A percentile compares a stretch with the other conserved stretches of the same genome.
Evolutionary conservation across 2,113 vertebrate genomes (phyloP).

Genomic region (Asarcornis scutulata): DNA sequence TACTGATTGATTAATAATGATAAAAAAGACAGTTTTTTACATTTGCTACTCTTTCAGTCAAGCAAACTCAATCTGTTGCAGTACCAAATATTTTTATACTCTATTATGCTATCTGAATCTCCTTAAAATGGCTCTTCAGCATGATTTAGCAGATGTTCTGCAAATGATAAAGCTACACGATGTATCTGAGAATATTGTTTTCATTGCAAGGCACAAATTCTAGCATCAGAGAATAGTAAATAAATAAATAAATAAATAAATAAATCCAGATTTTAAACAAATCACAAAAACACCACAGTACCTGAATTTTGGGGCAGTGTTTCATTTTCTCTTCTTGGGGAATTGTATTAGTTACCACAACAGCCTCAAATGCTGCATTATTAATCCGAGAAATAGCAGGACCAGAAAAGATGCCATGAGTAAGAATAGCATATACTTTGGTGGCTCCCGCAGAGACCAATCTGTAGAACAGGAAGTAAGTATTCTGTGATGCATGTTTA

Average conservation of each 20-base stretch:
- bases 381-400: conserved; percentile 95
- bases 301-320: conserved; percentile 94
- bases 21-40: neutral
- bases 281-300: conserved; percentile 18
- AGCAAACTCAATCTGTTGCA: neutral
- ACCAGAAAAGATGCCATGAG: conserved; percentile 95
- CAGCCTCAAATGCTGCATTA: conserved; percentile 91
- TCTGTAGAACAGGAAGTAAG: conserved; percentile 61
- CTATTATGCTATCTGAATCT: neutral
- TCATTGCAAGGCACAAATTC: neutral
- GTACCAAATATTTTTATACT: neutral
- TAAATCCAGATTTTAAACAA: neutral
- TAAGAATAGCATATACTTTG: conserved; percentile 95
- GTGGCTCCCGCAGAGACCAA: conserved; percentile 90
- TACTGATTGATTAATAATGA: neutral
- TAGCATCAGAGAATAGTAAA: neutral
- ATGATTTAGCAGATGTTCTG: neutral
- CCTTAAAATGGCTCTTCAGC: neutral
- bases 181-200: neutral
- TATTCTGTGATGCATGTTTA: neutral
- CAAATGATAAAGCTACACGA: neutral
- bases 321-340: conserved; percentile 97
- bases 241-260: neutral
- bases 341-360: conserved; percentile 96
- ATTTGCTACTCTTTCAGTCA: neutral